Percentiles rank a stretch among this genome's conserved stretches.
Evolutionary conservation across 2,113 vertebrate species (phyloP).

Genomic region (Hemiprocne comata): DNA sequence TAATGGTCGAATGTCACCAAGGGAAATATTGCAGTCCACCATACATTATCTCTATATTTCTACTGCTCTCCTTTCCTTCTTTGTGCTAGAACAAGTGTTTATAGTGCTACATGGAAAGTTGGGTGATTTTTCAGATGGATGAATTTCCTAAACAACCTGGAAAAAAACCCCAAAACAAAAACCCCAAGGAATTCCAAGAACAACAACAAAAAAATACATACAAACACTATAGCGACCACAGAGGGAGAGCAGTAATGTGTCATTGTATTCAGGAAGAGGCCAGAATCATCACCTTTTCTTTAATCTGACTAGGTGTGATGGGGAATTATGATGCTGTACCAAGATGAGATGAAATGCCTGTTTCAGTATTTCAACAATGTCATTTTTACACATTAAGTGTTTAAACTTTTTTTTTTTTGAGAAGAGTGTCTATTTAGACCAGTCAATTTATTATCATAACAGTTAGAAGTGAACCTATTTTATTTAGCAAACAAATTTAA

Average conservation of each 20-base stretch:
- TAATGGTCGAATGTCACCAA: background rate
- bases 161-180: background rate
- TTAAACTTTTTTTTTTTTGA: background rate
- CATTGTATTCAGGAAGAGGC: background rate
- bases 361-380: background rate
- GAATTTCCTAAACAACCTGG: background rate
- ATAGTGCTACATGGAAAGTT: background rate
- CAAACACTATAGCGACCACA: background rate
- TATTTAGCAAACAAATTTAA: background rate
- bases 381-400: background rate
- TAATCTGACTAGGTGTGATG: background rate
- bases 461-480: background rate
- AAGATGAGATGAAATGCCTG: background rate
- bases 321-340: background rate
- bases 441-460: background rate
- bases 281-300: background rate
- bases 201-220: rapidly evolving
- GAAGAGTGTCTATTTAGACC: background rate
- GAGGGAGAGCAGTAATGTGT: background rate
- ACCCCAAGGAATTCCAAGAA: background rate
- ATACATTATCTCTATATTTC: background rate
- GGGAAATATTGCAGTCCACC: background rate
- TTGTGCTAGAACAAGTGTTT: background rate
- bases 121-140: background rate
- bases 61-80: background rate